Evolutionary conservation across 2,888 invertebrate species (phyloP).

Genomic region (Tipula helvola): DNA sequence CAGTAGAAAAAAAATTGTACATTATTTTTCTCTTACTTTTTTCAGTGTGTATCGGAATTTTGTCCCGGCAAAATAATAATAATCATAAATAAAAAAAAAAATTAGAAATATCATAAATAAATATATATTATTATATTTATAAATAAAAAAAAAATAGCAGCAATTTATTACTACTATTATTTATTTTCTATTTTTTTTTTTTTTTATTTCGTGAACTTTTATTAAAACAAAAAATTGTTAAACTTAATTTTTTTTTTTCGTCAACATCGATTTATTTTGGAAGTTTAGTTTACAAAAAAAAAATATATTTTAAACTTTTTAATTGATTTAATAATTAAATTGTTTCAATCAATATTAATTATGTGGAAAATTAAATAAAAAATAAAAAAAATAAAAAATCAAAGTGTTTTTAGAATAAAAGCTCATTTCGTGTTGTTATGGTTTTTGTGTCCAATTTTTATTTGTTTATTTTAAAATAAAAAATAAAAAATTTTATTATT

Average conservation of each 20-base stretch:
- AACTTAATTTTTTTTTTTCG: neutral
- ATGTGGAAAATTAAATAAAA: neutral
- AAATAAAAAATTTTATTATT: neutral
- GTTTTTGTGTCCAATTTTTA: neutral
- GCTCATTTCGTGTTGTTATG: neutral
- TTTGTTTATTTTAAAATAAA: neutral
- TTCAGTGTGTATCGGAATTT: constrained; percentile 8
- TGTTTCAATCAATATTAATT: neutral
- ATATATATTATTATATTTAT: neutral
- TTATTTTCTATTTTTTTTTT: neutral
- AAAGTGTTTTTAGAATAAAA: neutral
- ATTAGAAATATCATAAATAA: neutral
- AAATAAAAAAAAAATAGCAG: neutral
- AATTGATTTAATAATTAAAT: neutral
- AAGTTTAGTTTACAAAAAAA: neutral
- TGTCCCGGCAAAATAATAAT: neutral
- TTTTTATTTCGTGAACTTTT: neutral
- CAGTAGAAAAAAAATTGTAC: neutral
- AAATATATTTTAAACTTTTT: neutral
- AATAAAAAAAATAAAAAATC: neutral
- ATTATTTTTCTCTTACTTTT: neutral
- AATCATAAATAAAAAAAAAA: neutral
- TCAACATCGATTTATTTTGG: neutral
- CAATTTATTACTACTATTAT: neutral
- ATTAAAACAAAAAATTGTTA: neutral